Percentiles rank a stretch among this genome's conserved stretches.
phyloP scores from a whole-genome alignment of 2,888 invertebrate genomes.

The Dermolepida albohirtum region DNA sequence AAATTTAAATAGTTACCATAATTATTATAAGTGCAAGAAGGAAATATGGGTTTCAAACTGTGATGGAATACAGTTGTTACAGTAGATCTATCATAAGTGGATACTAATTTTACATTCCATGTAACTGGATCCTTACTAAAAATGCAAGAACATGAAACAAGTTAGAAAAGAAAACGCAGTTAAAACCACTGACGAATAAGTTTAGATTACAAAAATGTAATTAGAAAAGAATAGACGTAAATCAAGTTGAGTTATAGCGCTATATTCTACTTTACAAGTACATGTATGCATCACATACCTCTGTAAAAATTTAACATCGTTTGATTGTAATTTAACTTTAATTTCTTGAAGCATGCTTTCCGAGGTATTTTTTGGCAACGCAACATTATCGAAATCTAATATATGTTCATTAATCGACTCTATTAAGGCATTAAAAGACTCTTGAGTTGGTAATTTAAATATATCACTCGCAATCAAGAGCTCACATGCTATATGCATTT shows the following conservation, averaged over 20 bases:
- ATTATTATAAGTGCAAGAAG: conserved; percentile 62
- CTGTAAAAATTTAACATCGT: conserved; percentile 34
- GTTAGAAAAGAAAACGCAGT: not conserved
- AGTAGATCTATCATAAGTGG: conserved; percentile 41
- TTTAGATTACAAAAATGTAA: too few species aligned
- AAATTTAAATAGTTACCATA: conserved; percentile 47
- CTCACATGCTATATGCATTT: conserved; percentile 27
- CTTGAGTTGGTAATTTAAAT: conserved; percentile 1
- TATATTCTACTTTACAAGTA: too few species aligned
- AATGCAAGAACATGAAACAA: conserved; percentile 4
- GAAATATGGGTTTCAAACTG: conserved; percentile 67
- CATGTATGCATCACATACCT: conserved; percentile 28
- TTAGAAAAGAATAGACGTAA: too few species aligned
- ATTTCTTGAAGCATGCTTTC: conserved; percentile 26
- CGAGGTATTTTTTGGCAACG: not conserved
- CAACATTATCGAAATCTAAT: not conserved
- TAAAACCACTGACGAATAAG: too few species aligned
- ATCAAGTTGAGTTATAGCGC: too few species aligned
- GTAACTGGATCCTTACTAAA: conserved; percentile 40
- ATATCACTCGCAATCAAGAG: conserved; percentile 12
- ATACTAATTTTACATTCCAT: conserved; percentile 42
- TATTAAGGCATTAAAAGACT: conserved; percentile 13
- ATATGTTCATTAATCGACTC: conserved; percentile 15
- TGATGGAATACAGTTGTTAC: conserved; percentile 58
- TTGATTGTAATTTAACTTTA: conserved; percentile 19